These are phyloP conservation scores for Sebastiscus tertius DNA, from an alignment of 2,797 vertebrate species.

Conservation along the genomic window DNA sequence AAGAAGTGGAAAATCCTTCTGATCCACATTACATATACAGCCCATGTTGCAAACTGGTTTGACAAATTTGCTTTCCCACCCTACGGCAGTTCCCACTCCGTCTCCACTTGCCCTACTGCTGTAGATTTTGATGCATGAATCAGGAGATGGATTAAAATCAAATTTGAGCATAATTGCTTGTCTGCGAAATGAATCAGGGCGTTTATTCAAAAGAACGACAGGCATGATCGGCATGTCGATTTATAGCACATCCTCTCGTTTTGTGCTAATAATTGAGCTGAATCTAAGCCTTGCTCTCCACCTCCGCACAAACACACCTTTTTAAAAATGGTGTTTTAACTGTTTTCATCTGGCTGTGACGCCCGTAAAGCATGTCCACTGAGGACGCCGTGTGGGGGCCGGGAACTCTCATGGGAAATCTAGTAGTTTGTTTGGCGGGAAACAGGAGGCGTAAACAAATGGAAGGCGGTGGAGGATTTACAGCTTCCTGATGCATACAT, in stretches of 20 bases:
- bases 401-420: constrained; percentile 80
- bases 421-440: constrained; percentile 81
- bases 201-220: constrained; percentile 55
- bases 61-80: not conserved
- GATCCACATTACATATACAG: not conserved
- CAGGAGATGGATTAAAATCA: constrained; percentile 64
- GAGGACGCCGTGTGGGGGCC: constrained; percentile 46
- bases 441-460: constrained; percentile 81
- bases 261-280: constrained; percentile 60
- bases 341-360: constrained; percentile 67
- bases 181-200: constrained; percentile 58
- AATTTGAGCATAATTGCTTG: constrained; percentile 60
- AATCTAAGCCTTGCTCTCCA: constrained; percentile 34
- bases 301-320: constrained; percentile 36
- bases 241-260: constrained; percentile 54
- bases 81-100: not conserved
- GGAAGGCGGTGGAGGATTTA: constrained; percentile 74
- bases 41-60: not conserved
- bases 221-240: constrained; percentile 54
- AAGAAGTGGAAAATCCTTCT: not conserved
- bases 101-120: not conserved
- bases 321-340: constrained; percentile 74
- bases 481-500: constrained; percentile 74
- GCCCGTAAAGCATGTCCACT: constrained; percentile 69
- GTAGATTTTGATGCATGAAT: constrained; percentile 46